These are phyloP conservation scores for Drosophila lacicola DNA, from an alignment of 2,888 invertebrate genomes.

Conservation along the genomic window DNA sequence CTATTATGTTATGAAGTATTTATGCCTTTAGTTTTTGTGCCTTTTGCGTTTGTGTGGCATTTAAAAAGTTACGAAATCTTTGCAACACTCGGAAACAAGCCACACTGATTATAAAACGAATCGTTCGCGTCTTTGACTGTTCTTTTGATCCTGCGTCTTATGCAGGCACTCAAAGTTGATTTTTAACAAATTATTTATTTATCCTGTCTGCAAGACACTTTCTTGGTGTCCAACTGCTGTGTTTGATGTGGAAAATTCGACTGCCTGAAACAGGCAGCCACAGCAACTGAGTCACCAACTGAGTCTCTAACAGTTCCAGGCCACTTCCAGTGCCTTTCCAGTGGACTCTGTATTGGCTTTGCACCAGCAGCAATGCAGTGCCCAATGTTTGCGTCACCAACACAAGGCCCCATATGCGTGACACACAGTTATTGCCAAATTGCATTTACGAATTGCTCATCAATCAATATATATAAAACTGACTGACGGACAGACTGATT, in stretches of 20 bases:
- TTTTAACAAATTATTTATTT: constrained; percentile 13
- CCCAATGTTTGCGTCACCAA: constrained; percentile 40
- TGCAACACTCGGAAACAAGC: constrained; percentile 6
- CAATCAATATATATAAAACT: neutral
- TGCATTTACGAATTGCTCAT: neutral
- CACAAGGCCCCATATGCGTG: constrained; percentile 15
- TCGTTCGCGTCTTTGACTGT: neutral
- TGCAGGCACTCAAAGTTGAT: constrained; percentile 11
- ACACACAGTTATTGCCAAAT: neutral
- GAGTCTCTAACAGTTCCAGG: constrained; percentile 44
- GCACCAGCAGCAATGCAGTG: constrained; percentile 15
- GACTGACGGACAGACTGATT: too few relatives aligned
- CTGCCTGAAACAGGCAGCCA: constrained; percentile 35
- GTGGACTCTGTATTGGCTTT: constrained; percentile 18
- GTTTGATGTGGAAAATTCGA: constrained; percentile 55
- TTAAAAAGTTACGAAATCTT: constrained; percentile 40
- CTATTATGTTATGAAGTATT: neutral
- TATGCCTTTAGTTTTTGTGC: constrained; percentile 56
- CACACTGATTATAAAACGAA: constrained; percentile 8
- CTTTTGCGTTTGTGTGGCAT: constrained; percentile 74
- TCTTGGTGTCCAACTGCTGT: constrained; percentile 33
- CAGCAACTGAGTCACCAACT: constrained; percentile 46
- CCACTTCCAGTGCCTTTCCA: constrained; percentile 56
- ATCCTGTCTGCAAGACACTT: constrained; percentile 14
- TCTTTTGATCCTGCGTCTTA: neutral